Evolutionary conservation across 2,113 vertebrate genomes (phyloP), one percentile per base, ranked within the genome.

Genomic region (Pseudopodoces humilis): DNA sequence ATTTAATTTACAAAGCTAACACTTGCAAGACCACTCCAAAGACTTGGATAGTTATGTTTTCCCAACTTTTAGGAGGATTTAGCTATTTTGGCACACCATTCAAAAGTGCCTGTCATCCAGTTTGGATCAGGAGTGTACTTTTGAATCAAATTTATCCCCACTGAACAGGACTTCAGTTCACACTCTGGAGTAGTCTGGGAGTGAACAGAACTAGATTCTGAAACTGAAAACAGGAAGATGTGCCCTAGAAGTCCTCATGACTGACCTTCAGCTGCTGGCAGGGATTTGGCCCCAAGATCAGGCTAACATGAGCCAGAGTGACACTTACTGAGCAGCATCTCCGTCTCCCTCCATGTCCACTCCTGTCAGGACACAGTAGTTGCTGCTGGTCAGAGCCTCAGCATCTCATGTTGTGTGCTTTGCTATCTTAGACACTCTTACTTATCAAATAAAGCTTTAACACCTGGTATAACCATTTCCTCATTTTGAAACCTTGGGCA

Each of bases 341-440:
- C 21, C 25, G 19, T 18, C 6, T 69, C 13, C 19, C 1, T 62
- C 52, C 55, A n/a, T 22, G 28, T 12, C 22, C 8, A 1, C 56
- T 87, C 13, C 30, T 20, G 5, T 25, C 17, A 55, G 52, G 27
- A 37, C 18, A 22, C 0, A 1, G 3, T 7, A 11, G 9, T 0
- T 70, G 23, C 19, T 84, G 6, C 23, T 33, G 72, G 47, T 28
- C 13, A 15, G 25, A 72, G 22, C 18, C 6, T 49, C 59, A 20
- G 35, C 27, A 5, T 55, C 39, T 35, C 25, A 3, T 3, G 14
- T 11, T n/a, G 11, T 47, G 14, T 55, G 35, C 21, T 92, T 88
- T 53, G 12, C 22, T 81, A 3, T 44, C 49, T 68, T 31, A 43
- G 18, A 53, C 0, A 2, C 19, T 52, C 27, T 43, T 44, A 41